Base-by-base conservation (phyloP, 2,797 vertebrate genomes). In the Labroides dimidiatus region DNA sequence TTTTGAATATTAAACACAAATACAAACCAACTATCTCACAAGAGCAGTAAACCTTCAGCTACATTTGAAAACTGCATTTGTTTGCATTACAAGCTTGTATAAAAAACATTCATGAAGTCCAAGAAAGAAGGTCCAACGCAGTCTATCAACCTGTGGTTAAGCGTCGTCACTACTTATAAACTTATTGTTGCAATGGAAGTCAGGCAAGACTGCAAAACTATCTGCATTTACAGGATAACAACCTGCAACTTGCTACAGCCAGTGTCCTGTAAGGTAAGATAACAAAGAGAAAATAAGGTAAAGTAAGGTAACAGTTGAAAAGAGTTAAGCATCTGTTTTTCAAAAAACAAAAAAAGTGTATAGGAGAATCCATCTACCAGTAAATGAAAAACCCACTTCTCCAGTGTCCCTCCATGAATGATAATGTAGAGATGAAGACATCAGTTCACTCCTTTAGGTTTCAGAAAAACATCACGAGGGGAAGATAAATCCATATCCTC, bases 401-500 rank as follows among this genome's bases (percentile, higher is more conserved):
- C 30, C 48, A 70, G 43, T 58, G 11, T 44, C 42, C 23, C 12
- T 4, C 44, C 10, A 11, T 70, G 30, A 69, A 63, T 55, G 20
- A 50, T 45, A 39, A 60, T 43, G 51, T n/a, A 24, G 54, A 21
- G 16, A 49, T 44, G 43, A 51, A 57, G 57, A 50, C 24, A 27
- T 49, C 33, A 70, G 47, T 68, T 47, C 54, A 51, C 23, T 42
- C 17, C 23, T 77, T 78, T 59, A n/a, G 47, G 45, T 77, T 88
- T 85, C 64, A 77, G 52, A 51, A 67, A 54, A 37, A 63, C 62
- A 39, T 27, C 39, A 50, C 61, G 10, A 58, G 24, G 54, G 68
- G 20, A 59, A 65, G 54, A 65, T 60, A 71, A 44, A 82, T 80
- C 23, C 70, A 81, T 67, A 36, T 61, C 63, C 66, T 79, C 89